These are phyloP conservation scores for Acanthosoma haemorrhoidale DNA, from an alignment of 2,888 invertebrate species.

Conservation along the genomic window DNA sequence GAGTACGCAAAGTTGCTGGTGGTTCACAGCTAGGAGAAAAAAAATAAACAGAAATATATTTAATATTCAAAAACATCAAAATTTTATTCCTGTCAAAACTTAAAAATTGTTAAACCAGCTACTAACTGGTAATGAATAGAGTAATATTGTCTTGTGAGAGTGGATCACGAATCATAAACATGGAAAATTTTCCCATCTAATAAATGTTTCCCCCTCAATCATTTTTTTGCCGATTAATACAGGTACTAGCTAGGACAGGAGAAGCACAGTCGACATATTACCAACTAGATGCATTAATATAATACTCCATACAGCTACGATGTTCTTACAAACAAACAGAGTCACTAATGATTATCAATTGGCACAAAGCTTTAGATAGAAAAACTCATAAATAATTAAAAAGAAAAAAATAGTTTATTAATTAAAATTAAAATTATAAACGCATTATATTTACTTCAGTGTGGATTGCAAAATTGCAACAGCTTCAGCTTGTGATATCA, in stretches of 20 bases:
- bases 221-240: too few species aligned
- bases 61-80: not conserved
- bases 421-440: not conserved
- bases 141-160: too few species aligned
- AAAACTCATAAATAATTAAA: not conserved
- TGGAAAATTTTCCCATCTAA: too few species aligned
- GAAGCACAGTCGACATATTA: too few species aligned
- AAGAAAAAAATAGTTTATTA: not conserved
- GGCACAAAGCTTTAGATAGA: too few species aligned
- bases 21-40: conserved; percentile 29
- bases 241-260: too few species aligned
- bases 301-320: too few species aligned
- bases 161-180: too few species aligned
- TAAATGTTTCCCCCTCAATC: too few species aligned
- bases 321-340: too few species aligned
- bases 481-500: conserved; percentile 85
- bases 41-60: not conserved
- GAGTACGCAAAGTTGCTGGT: not conserved
- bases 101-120: conserved; percentile 13
- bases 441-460: conserved; percentile 27
- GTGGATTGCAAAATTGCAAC: conserved; percentile 64
- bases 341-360: too few species aligned
- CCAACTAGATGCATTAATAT: too few species aligned
- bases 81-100: not conserved
- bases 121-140: not conserved